A percentile compares a stretch with the other conserved stretches of the same genome.
These are phyloP conservation scores for Callocephalon fimbriatum DNA, from an alignment of 2,113 vertebrate species.

Conservation along the genomic window DNA sequence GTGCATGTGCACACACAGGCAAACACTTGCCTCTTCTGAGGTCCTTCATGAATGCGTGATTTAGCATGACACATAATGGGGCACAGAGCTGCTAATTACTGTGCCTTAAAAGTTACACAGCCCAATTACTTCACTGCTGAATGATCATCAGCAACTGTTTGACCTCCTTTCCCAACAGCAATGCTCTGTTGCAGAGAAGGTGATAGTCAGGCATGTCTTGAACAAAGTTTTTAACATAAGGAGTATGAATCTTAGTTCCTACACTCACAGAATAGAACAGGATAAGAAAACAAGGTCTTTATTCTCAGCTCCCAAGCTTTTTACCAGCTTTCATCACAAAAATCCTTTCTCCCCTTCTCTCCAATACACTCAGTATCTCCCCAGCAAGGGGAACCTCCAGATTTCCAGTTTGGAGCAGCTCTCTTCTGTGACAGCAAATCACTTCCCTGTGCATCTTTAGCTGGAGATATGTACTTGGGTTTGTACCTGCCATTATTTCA, in stretches of 20 bases:
- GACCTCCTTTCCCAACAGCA: neutral
- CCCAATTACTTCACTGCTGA: neutral
- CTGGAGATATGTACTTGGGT: neutral
- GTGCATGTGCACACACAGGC: rapidly evolving
- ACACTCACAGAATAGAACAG: neutral
- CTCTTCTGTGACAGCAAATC: neutral
- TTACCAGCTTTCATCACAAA: neutral
- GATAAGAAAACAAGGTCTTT: neutral
- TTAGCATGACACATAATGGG: neutral
- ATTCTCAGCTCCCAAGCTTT: neutral
- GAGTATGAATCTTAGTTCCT: neutral
- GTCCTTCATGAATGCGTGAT: neutral
- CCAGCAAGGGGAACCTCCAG: neutral
- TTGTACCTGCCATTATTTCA: neutral
- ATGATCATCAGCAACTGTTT: neutral
- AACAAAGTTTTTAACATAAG: neutral
- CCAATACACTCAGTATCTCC: neutral
- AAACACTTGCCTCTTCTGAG: neutral
- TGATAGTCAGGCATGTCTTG: neutral
- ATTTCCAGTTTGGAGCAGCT: neutral
- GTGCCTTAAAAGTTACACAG: neutral
- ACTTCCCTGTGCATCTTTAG: neutral
- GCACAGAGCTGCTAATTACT: neutral
- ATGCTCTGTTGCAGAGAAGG: neutral
- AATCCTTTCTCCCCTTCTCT: neutral